phyloP scores from a whole-genome alignment of 2,797 vertebrate species.

The Enteromius treurensis region DNA sequence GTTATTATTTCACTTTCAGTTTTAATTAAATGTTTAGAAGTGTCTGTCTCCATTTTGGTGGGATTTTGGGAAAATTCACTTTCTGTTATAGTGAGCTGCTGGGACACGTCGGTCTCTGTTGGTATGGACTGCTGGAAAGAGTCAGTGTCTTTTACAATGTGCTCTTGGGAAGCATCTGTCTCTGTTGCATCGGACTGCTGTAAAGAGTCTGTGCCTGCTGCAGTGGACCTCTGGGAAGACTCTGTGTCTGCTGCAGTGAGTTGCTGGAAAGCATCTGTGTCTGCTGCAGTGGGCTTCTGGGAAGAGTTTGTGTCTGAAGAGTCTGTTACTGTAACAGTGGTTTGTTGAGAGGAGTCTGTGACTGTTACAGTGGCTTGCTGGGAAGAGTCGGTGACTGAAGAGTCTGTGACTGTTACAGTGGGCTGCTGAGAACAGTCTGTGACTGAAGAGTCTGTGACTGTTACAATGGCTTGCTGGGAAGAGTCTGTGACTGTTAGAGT shows the following conservation, averaged over 20 bases:
- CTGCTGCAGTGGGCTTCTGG: no score
- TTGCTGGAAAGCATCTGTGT: no score
- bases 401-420: neutral
- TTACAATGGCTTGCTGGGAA: neutral
- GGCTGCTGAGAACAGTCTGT: neutral
- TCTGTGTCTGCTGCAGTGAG: neutral
- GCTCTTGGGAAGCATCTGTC: neutral
- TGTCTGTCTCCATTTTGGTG: neutral
- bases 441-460: neutral
- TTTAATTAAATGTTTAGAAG: constrained; percentile 37
- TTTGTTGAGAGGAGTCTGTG: neutral
- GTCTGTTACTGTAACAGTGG: neutral
- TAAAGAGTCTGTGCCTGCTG: neutral
- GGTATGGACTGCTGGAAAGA: neutral
- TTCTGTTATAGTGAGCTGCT: neutral
- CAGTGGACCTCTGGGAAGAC: constrained; percentile 14
- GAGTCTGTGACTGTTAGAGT: neutral
- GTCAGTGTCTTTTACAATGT: neutral
- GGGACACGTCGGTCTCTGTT: neutral
- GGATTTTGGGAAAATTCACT: neutral
- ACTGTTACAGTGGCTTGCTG: neutral
- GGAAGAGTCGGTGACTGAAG: neutral
- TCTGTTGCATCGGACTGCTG: neutral
- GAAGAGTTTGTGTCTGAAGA: neutral
- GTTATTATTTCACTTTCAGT: constrained; percentile 45